phyloP scores from a whole-genome alignment of 1,140 invertebrate species.

The Panagrolaimus sp. region DNA sequence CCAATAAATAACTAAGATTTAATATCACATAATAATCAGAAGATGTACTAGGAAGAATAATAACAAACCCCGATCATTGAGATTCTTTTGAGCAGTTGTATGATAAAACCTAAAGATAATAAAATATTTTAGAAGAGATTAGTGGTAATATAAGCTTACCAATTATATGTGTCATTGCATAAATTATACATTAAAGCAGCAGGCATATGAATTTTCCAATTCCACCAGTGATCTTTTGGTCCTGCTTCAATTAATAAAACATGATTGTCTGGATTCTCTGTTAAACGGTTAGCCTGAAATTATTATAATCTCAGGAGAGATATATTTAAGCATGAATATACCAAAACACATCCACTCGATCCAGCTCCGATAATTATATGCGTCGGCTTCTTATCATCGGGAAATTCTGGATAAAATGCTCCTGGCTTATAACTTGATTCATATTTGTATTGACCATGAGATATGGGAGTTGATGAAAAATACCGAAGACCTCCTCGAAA shows the following conservation, averaged over 20 bases:
- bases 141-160: conserved; percentile 50
- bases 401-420: conserved; percentile 34
- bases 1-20: conserved; percentile 61
- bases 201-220: conserved; percentile 65
- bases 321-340: neutral
- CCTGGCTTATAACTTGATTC: conserved; percentile 12
- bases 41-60: no score
- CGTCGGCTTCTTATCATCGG: conserved; percentile 51
- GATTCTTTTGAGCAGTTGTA: conserved; percentile 61
- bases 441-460: no score
- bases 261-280: conserved; percentile 66
- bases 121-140: neutral
- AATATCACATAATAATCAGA: no score
- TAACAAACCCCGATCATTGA: conserved; percentile 59
- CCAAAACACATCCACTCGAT: conserved; percentile 83
- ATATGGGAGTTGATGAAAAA: no score
- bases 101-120: conserved; percentile 59
- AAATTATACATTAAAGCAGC: conserved; percentile 65
- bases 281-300: conserved; percentile 72
- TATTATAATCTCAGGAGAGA: no score
- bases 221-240: conserved; percentile 61
- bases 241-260: conserved; percentile 64
- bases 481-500: no score
- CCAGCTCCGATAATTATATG: conserved; percentile 77
- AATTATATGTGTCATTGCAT: conserved; percentile 63